These are phyloP conservation scores for Sebastes diaconus DNA, from an alignment of 2,797 vertebrate species.

Conservation along the genomic window DNA sequence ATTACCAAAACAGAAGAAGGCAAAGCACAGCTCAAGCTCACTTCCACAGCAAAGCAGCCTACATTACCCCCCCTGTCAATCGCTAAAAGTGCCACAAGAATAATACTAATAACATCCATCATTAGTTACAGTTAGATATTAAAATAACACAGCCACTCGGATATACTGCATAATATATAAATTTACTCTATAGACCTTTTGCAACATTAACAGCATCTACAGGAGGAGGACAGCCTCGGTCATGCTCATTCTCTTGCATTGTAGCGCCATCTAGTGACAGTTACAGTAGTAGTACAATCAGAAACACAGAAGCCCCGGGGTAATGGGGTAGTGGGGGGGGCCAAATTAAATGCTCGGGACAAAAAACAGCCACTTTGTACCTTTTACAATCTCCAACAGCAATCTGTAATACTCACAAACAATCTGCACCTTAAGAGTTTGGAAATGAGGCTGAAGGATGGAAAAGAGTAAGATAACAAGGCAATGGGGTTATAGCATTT, in stretches of 20 bases:
- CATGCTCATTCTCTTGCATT: constrained; percentile 71
- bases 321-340: not conserved
- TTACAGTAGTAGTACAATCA: constrained; percentile 69
- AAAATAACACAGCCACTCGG: constrained; percentile 79
- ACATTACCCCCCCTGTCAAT: constrained; percentile 30
- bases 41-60: constrained; percentile 61
- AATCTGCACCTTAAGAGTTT: constrained; percentile 19
- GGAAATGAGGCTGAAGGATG: constrained; percentile 2
- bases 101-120: constrained; percentile 52
- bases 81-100: constrained; percentile 60
- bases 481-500: not conserved
- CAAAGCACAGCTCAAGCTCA: constrained; percentile 79
- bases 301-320: constrained; percentile 39
- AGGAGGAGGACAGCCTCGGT: constrained; percentile 39
- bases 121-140: constrained; percentile 70
- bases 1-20: constrained; percentile 81
- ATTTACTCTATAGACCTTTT: constrained; percentile 71
- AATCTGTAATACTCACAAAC: constrained; percentile 32
- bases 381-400: constrained; percentile 23
- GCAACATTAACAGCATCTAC: constrained; percentile 69
- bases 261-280: constrained; percentile 72
- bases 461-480: not conserved
- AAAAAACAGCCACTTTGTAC: constrained; percentile 27
- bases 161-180: constrained; percentile 75
- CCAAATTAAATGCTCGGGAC: not conserved